Evolutionary conservation across 2,113 vertebrate species (phyloP).

Genomic region (Aspiorhynchus laticeps): DNA sequence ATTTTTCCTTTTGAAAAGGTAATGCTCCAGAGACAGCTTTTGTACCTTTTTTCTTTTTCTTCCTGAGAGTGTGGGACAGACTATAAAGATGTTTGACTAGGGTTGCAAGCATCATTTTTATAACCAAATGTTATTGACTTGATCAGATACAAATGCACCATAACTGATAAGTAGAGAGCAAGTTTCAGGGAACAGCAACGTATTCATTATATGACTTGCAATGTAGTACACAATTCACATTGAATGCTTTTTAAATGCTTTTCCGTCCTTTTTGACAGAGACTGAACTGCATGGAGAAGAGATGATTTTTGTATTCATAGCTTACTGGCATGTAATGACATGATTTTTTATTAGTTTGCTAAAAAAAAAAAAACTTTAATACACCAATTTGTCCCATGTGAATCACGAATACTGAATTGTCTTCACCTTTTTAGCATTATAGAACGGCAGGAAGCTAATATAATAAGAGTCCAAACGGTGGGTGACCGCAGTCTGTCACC

Average conservation of each 20-base stretch:
- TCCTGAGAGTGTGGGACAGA: background rate
- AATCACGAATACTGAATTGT: background rate
- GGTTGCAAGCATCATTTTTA: background rate
- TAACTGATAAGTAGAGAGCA: background rate
- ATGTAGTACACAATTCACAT: background rate
- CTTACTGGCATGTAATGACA: background rate
- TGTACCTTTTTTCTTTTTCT: too few relatives aligned
- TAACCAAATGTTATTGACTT: background rate
- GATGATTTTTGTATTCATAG: background rate
- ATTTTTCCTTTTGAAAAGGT: too few relatives aligned
- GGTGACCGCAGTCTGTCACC: conserved; percentile 25
- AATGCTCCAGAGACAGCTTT: too few relatives aligned
- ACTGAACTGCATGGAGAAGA: background rate
- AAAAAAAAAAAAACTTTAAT: background rate
- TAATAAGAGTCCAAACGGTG: conserved; percentile 17
- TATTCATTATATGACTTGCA: background rate
- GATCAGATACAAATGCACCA: background rate
- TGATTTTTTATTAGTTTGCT: background rate
- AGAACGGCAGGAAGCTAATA: background rate
- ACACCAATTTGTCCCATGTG: background rate
- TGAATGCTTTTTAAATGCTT: background rate
- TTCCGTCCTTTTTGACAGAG: background rate
- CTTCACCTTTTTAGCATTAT: background rate
- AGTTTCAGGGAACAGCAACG: background rate
- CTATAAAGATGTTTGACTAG: background rate